These are phyloP conservation scores for Clarias pachynema DNA, from an alignment of 2,797 vertebrate genomes.

Conservation along the genomic window DNA sequence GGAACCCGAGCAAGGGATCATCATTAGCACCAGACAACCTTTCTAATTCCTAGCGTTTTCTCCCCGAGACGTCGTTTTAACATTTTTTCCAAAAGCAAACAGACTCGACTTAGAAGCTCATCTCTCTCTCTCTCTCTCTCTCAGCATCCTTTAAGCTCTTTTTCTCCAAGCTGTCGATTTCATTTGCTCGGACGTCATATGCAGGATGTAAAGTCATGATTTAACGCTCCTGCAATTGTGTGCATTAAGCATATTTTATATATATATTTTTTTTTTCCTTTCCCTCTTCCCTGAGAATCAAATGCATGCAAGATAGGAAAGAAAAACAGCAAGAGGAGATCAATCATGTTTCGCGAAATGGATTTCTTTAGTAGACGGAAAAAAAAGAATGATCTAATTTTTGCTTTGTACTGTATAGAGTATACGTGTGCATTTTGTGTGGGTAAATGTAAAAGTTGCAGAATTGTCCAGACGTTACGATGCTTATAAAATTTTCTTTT, in stretches of 20 bases:
- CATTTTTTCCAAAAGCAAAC: constrained; percentile 10
- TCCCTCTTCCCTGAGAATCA: not conserved
- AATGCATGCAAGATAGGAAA: not conserved
- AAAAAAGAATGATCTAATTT: not conserved
- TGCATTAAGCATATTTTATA: constrained; percentile 24
- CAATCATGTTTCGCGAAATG: constrained; percentile 1
- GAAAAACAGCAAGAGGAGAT: not conserved
- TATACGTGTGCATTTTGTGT: not conserved
- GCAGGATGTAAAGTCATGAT: not conserved
- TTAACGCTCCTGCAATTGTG: constrained; percentile 3
- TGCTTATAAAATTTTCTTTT: not conserved
- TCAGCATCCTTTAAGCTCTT: not conserved
- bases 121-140: too few species aligned
- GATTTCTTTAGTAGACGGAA: not conserved
- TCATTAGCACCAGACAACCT: constrained; percentile 20
- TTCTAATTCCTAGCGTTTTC: not conserved
- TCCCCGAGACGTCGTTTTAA: not conserved
- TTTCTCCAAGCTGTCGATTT: not conserved
- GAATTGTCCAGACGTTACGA: not conserved
- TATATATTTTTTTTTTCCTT: not conserved
- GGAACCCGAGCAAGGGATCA: constrained; percentile 8
- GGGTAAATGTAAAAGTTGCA: not conserved
- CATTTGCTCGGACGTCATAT: constrained; percentile 14
- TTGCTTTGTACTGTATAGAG: too few species aligned
- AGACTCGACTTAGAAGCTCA: not conserved